Evolutionary conservation across 2,797 vertebrate genomes (phyloP), one percentile per base, ranked within the genome.

Genomic region (Zenarchopterus dispar): DNA sequence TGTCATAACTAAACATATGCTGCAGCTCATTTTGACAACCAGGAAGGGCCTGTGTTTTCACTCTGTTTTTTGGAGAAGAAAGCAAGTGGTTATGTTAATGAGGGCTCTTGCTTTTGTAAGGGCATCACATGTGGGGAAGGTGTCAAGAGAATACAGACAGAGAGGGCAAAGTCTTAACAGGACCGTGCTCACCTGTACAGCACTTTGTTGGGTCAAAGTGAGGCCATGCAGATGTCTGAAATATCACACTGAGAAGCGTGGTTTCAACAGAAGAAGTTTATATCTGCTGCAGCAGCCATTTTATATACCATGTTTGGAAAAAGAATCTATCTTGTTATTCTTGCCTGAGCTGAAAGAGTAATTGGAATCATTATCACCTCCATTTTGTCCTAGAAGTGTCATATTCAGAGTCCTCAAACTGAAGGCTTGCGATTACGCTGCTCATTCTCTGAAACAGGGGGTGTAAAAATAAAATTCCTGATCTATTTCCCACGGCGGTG

Each of bases 311-410:
- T 21, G 31, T 21, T 17, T 13, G 53, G 50, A 52, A 48, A 71
- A 51, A 61, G 51, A 21, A 62, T 22, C 65, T 62, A 56, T 59
- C 56, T 54, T 64, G 48, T 68, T 59, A 59, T 52, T 54, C 62
- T 45, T 31, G 26, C 61, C 54, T 63, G 56, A 69, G 70, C 67
- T n/a, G 71, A 67, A 63, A 69, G 56, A 73, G 71, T 84, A 86
- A 87, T 85, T 78, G 71, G 63, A 26, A 31, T 78, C 78, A 86
- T 82, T 75, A 84, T 79, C 59, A 63, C 76, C 62, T 43, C 66
- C 56, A 21, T 47, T 60, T 31, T 78, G 83, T 24, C 81, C 79
- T 70, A 86, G 80, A 89, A 80, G 80, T 88, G 87, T 86, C 86
- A 81, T 84, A 82, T 82, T 78, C 51, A 62, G 45, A 70, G 36